phyloP scores from a whole-genome alignment of 2,113 vertebrate species.

The Petromus typicus region DNA sequence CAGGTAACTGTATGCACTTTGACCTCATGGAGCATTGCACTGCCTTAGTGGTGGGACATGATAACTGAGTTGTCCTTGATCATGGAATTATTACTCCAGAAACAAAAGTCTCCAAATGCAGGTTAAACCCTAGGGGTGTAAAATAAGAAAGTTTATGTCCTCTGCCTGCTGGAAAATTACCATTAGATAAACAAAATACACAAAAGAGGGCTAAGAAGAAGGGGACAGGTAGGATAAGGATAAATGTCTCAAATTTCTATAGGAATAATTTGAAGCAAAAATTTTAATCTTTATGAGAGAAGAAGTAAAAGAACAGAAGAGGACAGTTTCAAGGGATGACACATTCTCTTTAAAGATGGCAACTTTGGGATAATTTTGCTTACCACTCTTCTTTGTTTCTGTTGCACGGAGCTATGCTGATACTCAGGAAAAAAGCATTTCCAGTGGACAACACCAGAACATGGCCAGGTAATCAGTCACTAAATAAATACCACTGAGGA shows the following conservation, averaged over 20 bases:
- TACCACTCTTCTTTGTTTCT: slow-evolving; percentile 47
- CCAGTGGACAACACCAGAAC: slow-evolving; percentile 73
- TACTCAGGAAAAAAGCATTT: slow-evolving; percentile 51
- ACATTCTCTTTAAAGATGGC: slow-evolving; percentile 71
- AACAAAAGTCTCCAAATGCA: background rate
- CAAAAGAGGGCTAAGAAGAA: background rate
- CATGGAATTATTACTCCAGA: background rate
- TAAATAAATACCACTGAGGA: slow-evolving; percentile 75
- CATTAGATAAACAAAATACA: background rate
- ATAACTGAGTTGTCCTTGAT: background rate
- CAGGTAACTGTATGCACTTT: background rate
- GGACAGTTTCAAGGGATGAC: slow-evolving; percentile 70
- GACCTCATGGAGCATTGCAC: background rate
- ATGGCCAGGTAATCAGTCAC: slow-evolving; percentile 73
- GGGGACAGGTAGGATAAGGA: background rate
- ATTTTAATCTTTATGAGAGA: background rate
- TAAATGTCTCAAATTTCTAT: background rate
- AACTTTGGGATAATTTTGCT: background rate
- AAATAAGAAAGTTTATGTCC: background rate
- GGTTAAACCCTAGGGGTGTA: background rate
- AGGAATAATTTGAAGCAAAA: background rate
- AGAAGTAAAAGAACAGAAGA: background rate
- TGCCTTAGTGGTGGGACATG: background rate
- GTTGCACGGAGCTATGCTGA: slow-evolving; percentile 57
- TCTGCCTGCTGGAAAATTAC: background rate